Percentiles rank a stretch among this genome's conserved stretches.
Conservation (phyloP, 2,797 vertebrate genomes). For the Halcyon chelicuti region DNA sequence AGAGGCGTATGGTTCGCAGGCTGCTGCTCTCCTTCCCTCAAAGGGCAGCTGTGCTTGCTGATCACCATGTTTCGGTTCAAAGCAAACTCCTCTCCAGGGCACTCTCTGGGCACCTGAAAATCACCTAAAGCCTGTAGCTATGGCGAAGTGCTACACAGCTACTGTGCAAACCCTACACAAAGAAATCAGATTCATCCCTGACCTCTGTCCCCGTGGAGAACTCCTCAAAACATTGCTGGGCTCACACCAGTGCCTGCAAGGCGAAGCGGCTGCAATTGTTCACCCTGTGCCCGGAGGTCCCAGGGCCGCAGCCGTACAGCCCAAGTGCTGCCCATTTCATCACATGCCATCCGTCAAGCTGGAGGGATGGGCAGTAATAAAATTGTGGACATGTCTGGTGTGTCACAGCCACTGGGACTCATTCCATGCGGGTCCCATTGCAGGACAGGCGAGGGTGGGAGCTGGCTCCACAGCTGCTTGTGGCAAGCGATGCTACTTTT, state of each 20-base stretch:
- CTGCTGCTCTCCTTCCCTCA: not conserved
- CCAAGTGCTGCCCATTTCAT: not conserved
- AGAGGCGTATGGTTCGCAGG: fast-evolving
- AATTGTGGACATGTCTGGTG: not conserved
- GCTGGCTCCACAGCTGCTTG: fast-evolving
- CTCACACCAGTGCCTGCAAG: not conserved
- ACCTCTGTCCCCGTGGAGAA: not conserved
- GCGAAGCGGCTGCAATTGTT: not conserved
- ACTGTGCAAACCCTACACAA: not conserved
- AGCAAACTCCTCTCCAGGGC: not conserved
- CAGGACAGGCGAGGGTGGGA: not conserved
- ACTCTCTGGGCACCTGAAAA: not conserved
- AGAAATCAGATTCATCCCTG: not conserved
- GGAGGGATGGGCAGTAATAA: not conserved
- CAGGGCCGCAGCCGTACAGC: fast-evolving
- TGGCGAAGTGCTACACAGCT: not conserved
- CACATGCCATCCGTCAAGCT: fast-evolving
- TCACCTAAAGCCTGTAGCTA: not conserved
- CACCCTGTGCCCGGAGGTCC: not conserved
- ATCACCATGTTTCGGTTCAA: not conserved
- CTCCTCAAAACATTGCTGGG: not conserved
- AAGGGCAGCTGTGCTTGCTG: not conserved
- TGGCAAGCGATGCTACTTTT: not conserved
- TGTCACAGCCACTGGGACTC: not conserved
- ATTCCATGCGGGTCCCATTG: not conserved